Evolutionary conservation across 2,113 vertebrate genomes (phyloP).

Genomic region (Paradoxurus hermaphroditus): DNA sequence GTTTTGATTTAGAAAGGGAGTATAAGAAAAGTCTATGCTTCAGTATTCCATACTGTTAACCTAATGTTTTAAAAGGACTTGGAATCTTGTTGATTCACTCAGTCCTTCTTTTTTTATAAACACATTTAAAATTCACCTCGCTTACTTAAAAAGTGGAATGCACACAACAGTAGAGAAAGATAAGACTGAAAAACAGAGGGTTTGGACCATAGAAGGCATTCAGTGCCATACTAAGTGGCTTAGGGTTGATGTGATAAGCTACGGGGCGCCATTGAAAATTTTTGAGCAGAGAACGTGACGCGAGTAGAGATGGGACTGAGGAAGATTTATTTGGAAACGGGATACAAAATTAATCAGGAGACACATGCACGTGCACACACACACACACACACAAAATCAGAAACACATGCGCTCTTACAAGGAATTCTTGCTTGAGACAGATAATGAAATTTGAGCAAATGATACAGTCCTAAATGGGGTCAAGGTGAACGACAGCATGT

Average conservation of each 20-base stretch:
- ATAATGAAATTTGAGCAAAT: not conserved
- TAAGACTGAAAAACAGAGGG: not conserved
- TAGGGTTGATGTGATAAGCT: not conserved
- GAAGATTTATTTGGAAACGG: not conserved
- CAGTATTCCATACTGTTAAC: not conserved
- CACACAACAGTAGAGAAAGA: not conserved
- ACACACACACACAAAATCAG: not conserved
- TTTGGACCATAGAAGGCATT: not conserved
- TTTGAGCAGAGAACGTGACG: not conserved
- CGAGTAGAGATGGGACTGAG: not conserved
- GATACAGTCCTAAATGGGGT: not conserved
- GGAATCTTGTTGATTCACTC: not conserved
- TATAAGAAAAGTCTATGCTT: not conserved
- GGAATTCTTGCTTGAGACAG: not conserved
- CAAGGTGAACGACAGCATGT: not conserved
- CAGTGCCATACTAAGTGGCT: not conserved
- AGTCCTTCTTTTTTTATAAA: not conserved
- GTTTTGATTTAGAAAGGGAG: constrained; percentile 35
- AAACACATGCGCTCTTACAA: not conserved
- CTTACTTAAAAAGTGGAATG: constrained; percentile 10
- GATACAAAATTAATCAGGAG: not conserved
- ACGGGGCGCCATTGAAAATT: not conserved
- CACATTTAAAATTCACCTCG: not conserved
- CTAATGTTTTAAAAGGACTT: not conserved
- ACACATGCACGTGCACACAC: not conserved